Evolutionary conservation across 2,797 vertebrate genomes (phyloP).

Genomic region (Chaenodraco wilsoni): DNA sequence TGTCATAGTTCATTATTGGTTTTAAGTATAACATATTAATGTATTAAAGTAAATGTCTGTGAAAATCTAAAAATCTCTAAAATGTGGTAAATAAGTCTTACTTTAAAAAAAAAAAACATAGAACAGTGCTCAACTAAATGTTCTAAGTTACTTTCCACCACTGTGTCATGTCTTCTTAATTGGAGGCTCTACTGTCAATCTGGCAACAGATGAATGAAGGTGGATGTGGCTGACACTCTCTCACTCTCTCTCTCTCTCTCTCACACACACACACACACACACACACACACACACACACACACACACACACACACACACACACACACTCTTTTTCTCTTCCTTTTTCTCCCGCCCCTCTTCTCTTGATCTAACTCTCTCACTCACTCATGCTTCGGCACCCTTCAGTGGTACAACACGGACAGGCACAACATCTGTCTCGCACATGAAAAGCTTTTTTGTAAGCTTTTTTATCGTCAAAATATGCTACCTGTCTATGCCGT

Average conservation of each 20-base stretch:
- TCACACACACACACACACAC: slow-evolving; percentile 1
- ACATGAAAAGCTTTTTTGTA: slow-evolving; percentile 67
- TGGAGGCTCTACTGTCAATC: slow-evolving; percentile 5
- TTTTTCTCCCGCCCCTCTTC: slow-evolving; percentile 12
- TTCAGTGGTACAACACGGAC: slow-evolving; percentile 44
- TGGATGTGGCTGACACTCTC: slow-evolving; percentile 19
- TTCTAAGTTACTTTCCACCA: neutral
- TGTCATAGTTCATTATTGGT: neutral
- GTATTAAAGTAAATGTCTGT: neutral
- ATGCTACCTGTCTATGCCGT: slow-evolving; percentile 63
- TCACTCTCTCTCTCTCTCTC: neutral
- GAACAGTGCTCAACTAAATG: neutral
- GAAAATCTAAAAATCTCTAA: too few species aligned
- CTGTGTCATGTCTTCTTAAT: slow-evolving; percentile 11
- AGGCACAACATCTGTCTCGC: slow-evolving; percentile 78
- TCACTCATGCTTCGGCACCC: slow-evolving; percentile 52
- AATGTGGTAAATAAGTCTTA: neutral
- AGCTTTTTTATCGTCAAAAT: slow-evolving; percentile 60
- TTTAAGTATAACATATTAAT: neutral
- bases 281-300: neutral
- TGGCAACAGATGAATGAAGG: slow-evolving; percentile 40
- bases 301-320: slow-evolving; percentile 2
- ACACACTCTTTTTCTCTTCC: slow-evolving; percentile 7
- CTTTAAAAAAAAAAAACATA: neutral
- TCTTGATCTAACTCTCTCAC: slow-evolving; percentile 45